A percentile compares a stretch with the other conserved stretches of the same genome.
These are phyloP conservation scores for Agraylea sexmaculata DNA, from an alignment of 1,140 invertebrate genomes.

Conservation along the genomic window DNA sequence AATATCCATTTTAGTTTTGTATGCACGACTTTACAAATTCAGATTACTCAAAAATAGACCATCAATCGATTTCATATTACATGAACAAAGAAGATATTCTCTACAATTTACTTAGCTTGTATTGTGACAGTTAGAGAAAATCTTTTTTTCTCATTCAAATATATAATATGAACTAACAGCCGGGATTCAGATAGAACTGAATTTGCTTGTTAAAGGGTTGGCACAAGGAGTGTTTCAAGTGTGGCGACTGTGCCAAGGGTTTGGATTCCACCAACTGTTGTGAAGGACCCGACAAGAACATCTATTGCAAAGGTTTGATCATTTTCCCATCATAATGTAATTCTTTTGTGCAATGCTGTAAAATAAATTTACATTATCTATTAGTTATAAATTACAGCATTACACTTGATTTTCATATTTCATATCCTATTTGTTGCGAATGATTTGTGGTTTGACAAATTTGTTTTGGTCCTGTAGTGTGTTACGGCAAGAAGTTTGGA, in stretches of 20 bases:
- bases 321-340: not conserved
- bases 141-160: no score
- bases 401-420: conserved; percentile 22
- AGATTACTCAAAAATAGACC: no score
- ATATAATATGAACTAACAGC: no score
- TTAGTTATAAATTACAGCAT: conserved; percentile 2
- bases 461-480: conserved; percentile 49
- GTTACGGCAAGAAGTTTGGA: conserved; percentile 88
- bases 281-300: conserved; percentile 89
- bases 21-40: conserved; percentile 8
- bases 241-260: conserved; percentile 83
- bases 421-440: conserved; percentile 25
- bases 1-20: conserved; percentile 8
- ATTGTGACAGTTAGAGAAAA: no score
- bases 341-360: conserved; percentile 4
- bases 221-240: conserved; percentile 94
- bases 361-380: not conserved
- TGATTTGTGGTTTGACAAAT: conserved; percentile 15
- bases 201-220: conserved; percentile 51
- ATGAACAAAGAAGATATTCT: no score
- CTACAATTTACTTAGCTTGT: not conserved
- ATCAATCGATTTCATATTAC: no score
- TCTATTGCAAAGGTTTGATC: conserved; percentile 87
- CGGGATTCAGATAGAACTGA: conserved; percentile 21
- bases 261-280: conserved; percentile 93